Evolutionary conservation across 1,140 invertebrate genomes (phyloP), one percentile per base, ranked within the genome.

Genomic region (Philopotamus ludificatus): DNA sequence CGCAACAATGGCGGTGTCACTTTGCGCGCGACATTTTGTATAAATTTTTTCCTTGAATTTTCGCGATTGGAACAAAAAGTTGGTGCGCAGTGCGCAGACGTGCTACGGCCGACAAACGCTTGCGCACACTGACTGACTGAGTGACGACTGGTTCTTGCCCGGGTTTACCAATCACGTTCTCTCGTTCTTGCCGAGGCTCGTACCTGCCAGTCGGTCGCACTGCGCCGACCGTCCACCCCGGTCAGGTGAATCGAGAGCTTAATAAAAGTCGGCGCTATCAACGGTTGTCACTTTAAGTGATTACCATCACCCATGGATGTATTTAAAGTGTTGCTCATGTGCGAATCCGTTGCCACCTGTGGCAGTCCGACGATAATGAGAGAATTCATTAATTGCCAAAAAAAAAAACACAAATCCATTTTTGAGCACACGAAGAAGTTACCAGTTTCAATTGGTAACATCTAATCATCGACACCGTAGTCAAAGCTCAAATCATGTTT

Each of bases 131-230:
- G n/a, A 44, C 41, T 58, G 54, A 58, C 54, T 60, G 54, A 57
- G 26, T 57, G 57, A 60, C 57, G 57, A 60, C 57, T 60, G 57
- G 57, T 60, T 60, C 28, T 60, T n/a, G 44, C 44, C 44, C 4
- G 44, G 10, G n/a, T n/a, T 47, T 47, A 47, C 44, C 8, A 47
- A 47, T 47, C 44, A 47, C 44, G 44, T 47, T 57, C 53, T 57
- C 49, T 51, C 23, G 49, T 15, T 51, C 44, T 47, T 8, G 4
- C 7, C 44, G 44, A n/a, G n/a, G n/a, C n/a, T 47, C 44, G 8
- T 47, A 47, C 15, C 44, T 20, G 15, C 10, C 18, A 20, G 8
- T 39, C n/a, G n/a, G n/a, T n/a, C n/a, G n/a, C n/a, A n/a, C n/a
- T n/a, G n/a, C n/a, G n/a, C n/a, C n/a, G n/a, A n/a, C n/a, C n/a